A percentile compares a stretch with the other conserved stretches of the same genome.
Evolutionary conservation across 2,888 invertebrate genomes (phyloP).

Genomic region (Amblyjoppa fuscipennis): DNA sequence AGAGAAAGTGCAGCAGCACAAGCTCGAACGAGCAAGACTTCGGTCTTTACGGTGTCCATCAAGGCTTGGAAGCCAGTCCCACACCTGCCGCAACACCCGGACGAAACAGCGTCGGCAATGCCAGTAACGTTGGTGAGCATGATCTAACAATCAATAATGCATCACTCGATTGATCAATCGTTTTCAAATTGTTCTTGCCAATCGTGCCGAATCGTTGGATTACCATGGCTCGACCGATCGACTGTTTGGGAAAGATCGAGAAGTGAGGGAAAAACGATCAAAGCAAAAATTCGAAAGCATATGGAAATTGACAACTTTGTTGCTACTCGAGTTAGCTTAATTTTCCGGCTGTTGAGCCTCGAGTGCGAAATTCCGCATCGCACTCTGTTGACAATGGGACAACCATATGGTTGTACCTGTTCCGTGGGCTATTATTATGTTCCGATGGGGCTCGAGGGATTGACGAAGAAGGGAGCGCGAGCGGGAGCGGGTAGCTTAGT

Average conservation of each 20-base stretch:
- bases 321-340: conserved; percentile 80
- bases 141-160: not conserved
- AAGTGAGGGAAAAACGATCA: not conserved
- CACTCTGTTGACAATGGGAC: conserved; percentile 77
- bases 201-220: too few relatives aligned
- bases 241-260: not conserved
- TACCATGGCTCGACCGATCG: not conserved
- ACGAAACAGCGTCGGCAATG: conserved; percentile 82
- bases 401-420: conserved; percentile 84
- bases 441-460: conserved; percentile 80
- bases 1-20: conserved; percentile 92
- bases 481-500: conserved; percentile 45
- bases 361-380: conserved; percentile 73
- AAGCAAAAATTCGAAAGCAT: conserved; percentile 41
- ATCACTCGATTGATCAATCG: not conserved
- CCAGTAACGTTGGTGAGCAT: conserved; percentile 81
- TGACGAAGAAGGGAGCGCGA: conserved; percentile 51
- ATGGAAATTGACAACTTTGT: conserved; percentile 78
- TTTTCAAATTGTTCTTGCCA: not conserved
- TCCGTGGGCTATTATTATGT: conserved; percentile 82
- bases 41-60: conserved; percentile 91
- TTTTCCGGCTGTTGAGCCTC: conserved; percentile 82
- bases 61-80: conserved; percentile 84
- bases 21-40: conserved; percentile 95
- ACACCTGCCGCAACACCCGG: conserved; percentile 82